phyloP scores from a whole-genome alignment of 2,113 vertebrate species.

The Taurulus bubalis region DNA sequence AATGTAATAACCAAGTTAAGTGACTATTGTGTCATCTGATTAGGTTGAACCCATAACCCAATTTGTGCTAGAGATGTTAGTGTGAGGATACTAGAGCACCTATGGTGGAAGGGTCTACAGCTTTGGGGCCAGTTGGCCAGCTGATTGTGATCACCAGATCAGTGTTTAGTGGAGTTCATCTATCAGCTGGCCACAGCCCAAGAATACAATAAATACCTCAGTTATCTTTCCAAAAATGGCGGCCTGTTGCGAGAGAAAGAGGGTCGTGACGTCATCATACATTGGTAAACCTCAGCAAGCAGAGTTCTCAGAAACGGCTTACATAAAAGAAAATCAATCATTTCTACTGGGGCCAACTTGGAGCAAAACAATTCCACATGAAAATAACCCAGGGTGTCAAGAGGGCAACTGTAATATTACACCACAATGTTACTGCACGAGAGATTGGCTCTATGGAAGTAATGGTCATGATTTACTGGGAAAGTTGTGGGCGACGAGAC shows the following conservation, averaged over 20 bases:
- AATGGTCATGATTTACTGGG: constrained; percentile 38
- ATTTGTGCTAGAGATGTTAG: constrained; percentile 9
- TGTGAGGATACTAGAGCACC: constrained; percentile 17
- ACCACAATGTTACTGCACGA: constrained; percentile 2
- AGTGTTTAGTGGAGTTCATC: constrained; percentile 45
- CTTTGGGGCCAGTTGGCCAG: constrained; percentile 30
- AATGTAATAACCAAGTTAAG: not conserved
- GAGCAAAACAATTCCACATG: constrained; percentile 9
- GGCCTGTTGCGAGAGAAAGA: constrained; percentile 80
- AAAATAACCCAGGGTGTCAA: not conserved
- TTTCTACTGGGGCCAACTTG: constrained; percentile 2
- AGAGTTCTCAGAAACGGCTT: constrained; percentile 32
- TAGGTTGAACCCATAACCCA: not conserved
- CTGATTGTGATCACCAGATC: constrained; percentile 21
- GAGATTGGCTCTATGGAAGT: constrained; percentile 18
- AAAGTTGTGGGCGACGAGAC: constrained; percentile 26
- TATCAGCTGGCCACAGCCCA: constrained; percentile 65
- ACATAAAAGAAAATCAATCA: not conserved
- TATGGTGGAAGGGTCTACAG: constrained; percentile 16
- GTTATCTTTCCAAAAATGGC: constrained; percentile 85
- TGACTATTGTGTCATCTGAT: constrained; percentile 10
- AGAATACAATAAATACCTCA: constrained; percentile 84
- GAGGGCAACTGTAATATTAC: not conserved
- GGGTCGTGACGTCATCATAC: constrained; percentile 47
- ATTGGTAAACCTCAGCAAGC: constrained; percentile 27